These are phyloP conservation scores for Apocrypta bakeri DNA, from an alignment of 1,140 invertebrate species.

Conservation along the genomic window DNA sequence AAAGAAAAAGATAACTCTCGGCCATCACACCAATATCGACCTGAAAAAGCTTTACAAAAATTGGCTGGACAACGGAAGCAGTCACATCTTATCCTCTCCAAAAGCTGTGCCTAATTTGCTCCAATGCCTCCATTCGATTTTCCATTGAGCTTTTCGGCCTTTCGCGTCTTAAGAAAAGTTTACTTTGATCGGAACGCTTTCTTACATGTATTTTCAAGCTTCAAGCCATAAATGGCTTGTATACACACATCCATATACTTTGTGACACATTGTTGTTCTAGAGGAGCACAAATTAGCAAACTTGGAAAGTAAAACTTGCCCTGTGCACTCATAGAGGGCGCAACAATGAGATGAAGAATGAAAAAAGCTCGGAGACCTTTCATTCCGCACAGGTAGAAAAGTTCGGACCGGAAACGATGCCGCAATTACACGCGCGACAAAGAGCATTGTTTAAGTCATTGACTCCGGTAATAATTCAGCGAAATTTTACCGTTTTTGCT, in stretches of 20 bases:
- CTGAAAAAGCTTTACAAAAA: neutral
- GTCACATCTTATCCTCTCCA: neutral
- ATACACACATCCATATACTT: neutral
- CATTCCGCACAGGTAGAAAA: neutral
- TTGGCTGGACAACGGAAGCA: neutral
- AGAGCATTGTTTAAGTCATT: conserved; percentile 36
- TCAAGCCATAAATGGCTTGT: neutral
- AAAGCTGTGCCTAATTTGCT: neutral
- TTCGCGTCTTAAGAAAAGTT: neutral
- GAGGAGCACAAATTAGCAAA: conserved; percentile 26
- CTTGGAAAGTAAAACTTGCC: conserved; percentile 15
- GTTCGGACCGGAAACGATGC: conserved; percentile 18
- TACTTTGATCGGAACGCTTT: neutral
- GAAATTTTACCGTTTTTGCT: conserved; percentile 8
- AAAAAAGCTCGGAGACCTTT: conserved; percentile 26
- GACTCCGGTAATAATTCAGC: conserved; percentile 16
- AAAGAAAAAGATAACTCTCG: neutral
- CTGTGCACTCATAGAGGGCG: neutral
- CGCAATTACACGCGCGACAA: conserved; percentile 41
- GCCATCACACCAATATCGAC: neutral
- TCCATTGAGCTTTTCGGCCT: neutral
- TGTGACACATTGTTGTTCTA: neutral
- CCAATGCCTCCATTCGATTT: neutral
- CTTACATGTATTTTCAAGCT: neutral
- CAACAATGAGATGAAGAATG: conserved; percentile 6